phyloP scores from a whole-genome alignment of 2,113 vertebrate species.

The Thunnus maccoyii region DNA sequence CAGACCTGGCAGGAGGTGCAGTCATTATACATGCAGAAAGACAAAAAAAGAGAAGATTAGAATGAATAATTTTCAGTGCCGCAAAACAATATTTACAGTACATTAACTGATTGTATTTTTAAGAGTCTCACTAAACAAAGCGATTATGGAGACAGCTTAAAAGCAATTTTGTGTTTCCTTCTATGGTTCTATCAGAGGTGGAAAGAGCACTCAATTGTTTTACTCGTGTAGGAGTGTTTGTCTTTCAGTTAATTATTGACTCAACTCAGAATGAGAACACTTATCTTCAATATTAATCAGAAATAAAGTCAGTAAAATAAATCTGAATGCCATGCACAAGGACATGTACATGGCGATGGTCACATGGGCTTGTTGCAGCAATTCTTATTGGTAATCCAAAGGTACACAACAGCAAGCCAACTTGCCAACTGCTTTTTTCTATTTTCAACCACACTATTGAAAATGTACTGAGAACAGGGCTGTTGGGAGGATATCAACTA shows the following conservation, averaged over 20 bases:
- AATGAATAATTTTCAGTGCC: background rate
- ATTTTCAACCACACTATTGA: constrained; percentile 58
- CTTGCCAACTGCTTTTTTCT: constrained; percentile 51
- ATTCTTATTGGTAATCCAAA: constrained; percentile 52
- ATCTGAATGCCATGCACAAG: constrained; percentile 4
- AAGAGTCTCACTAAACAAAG: background rate
- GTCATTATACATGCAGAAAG: background rate
- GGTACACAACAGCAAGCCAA: constrained; percentile 51
- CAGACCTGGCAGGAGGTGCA: background rate
- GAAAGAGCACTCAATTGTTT: background rate
- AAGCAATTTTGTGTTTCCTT: background rate
- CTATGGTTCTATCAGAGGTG: background rate
- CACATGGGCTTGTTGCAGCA: constrained; percentile 13
- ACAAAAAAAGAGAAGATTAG: background rate
- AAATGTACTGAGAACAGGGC: constrained; percentile 58
- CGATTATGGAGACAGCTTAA: background rate
- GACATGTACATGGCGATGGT: background rate
- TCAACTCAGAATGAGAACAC: background rate
- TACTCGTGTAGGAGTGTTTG: background rate
- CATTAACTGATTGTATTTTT: constrained; percentile 10
- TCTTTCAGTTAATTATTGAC: constrained; percentile 6
- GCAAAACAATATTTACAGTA: background rate
- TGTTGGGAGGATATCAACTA: constrained; percentile 58
- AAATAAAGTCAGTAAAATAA: constrained; percentile 30
- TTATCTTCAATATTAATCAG: constrained; percentile 12